A percentile compares a stretch with the other conserved stretches of the same genome.
Evolutionary conservation across 2,113 vertebrate species (phyloP).

Genomic region (Oryzias woworae): DNA sequence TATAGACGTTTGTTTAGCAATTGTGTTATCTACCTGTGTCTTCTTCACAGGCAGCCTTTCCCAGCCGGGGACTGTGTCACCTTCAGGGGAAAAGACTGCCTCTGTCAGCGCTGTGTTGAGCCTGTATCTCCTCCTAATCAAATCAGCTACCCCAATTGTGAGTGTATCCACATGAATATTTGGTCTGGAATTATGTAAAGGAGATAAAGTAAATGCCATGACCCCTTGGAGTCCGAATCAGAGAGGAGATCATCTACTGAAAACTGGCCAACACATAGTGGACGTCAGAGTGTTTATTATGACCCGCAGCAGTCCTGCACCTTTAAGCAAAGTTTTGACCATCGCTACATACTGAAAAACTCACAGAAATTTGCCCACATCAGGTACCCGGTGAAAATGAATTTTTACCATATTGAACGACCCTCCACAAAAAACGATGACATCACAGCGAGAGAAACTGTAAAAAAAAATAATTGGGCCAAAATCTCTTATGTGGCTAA

Average conservation of each 20-base stretch:
- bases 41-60: constrained; percentile 83
- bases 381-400: too few relatives aligned
- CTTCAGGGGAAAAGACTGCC: constrained; percentile 93
- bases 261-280: too few relatives aligned
- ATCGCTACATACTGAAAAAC: too few relatives aligned
- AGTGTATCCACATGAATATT: constrained; percentile 62
- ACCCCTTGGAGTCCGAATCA: constrained; percentile 18
- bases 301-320: too few relatives aligned
- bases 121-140: constrained; percentile 84
- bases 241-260: constrained; percentile 6
- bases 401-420: too few relatives aligned
- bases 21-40: background rate
- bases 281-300: too few relatives aligned
- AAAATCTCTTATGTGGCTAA: too few relatives aligned
- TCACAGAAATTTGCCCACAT: too few relatives aligned
- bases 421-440: too few relatives aligned
- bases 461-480: too few relatives aligned
- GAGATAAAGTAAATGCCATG: constrained; percentile 10
- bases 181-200: constrained; percentile 6
- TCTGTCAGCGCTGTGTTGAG: constrained; percentile 90
- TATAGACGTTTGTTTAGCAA: background rate
- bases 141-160: constrained; percentile 81
- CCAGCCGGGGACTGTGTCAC: constrained; percentile 94
- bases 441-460: too few relatives aligned
- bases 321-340: too few relatives aligned